Percentiles rank a stretch among this genome's conserved stretches.
Evolutionary conservation across 2,113 vertebrate species (phyloP).

Genomic region (Oncorhynchus mykiss): DNA sequence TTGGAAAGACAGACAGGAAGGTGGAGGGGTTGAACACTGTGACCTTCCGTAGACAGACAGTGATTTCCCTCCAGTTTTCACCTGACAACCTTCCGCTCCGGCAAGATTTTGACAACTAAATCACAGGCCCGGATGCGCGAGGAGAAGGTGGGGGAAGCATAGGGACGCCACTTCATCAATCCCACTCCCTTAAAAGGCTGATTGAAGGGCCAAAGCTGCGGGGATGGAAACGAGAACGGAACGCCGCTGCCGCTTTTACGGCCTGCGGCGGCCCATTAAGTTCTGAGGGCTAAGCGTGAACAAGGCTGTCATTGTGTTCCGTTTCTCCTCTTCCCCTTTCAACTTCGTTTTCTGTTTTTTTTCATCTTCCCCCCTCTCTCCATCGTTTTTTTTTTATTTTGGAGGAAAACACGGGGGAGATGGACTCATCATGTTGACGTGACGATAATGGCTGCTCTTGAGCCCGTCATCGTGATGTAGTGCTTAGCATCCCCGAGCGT

Average conservation of each 20-base stretch:
- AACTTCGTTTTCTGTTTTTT: neutral
- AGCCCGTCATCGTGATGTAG: slow-evolving; percentile 60
- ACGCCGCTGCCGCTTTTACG: slow-evolving; percentile 23
- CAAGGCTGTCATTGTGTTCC: slow-evolving; percentile 49
- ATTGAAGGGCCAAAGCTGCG: slow-evolving; percentile 35
- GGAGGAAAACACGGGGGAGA: slow-evolving; percentile 51
- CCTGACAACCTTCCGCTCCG: neutral
- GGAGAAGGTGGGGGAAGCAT: neutral
- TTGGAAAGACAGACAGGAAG: neutral
- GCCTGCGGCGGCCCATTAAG: slow-evolving; percentile 21
- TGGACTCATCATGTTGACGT: slow-evolving; percentile 64
- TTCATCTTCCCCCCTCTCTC: neutral
- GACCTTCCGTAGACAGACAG: slow-evolving; percentile 15
- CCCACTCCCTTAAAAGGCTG: slow-evolving; percentile 11
- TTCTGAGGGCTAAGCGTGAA: neutral
- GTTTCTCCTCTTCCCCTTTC: neutral
- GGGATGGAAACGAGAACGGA: slow-evolving; percentile 12
- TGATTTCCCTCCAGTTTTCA: slow-evolving; percentile 35
- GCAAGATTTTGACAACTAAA: slow-evolving; percentile 49
- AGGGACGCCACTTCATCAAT: slow-evolving; percentile 35
- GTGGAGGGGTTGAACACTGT: neutral
- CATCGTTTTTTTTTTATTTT: neutral
- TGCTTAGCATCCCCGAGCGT: slow-evolving; percentile 55
- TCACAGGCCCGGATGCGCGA: slow-evolving; percentile 21
- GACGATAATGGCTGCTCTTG: slow-evolving; percentile 70